Evolutionary conservation across 2,113 vertebrate species (phyloP), one percentile per base, ranked within the genome.

Genomic region (Notechis scutatus): DNA sequence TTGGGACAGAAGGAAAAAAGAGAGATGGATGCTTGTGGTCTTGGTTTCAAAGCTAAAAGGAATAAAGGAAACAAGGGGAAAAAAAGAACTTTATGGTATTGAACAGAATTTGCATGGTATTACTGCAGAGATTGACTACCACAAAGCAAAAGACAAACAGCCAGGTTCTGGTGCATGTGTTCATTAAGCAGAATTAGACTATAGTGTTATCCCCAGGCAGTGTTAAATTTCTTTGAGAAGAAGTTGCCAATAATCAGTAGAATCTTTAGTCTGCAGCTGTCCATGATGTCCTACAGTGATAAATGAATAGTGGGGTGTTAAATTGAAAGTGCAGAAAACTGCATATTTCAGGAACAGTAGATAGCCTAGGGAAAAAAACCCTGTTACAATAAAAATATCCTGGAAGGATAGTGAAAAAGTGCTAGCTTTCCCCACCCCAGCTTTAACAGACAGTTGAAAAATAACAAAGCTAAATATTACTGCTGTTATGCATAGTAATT

Each of bases 151-250:
- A 92, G 96, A 91, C 54, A 97, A 96, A 69, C 39, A 96, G 94
- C 14, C 39, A 95, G 96, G 94, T 90, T 95, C 89, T 93, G 45
- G 42, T 87, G 55, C 97, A 92, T 96, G 97, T 97, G 94, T 91
- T 96, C 94, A 96, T 94, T 95, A 97, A 91, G 92, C 95, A 96
- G 96, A 97, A 97, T 97, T 96, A 97, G 95, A 96, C 92, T 96
- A 59, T 47, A 96, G 54, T 57, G 96, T 90, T 96, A 96, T 95
- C 94, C 94, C 88, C 95, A 92, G 93, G 96, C 95, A 97, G 95
- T 50, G 90, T 94, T 96, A 74, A 23, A 95, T 94, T 95, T 95
- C 92, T 95, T 29, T 94, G 89, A 86, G 81, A 93, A 45, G 90
- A 81, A 93, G 92, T 92, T 97, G 97, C 96, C 95, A 97, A 93